phyloP scores from a whole-genome alignment of 2,797 vertebrate genomes.

The Brotogeris chrysoptera region DNA sequence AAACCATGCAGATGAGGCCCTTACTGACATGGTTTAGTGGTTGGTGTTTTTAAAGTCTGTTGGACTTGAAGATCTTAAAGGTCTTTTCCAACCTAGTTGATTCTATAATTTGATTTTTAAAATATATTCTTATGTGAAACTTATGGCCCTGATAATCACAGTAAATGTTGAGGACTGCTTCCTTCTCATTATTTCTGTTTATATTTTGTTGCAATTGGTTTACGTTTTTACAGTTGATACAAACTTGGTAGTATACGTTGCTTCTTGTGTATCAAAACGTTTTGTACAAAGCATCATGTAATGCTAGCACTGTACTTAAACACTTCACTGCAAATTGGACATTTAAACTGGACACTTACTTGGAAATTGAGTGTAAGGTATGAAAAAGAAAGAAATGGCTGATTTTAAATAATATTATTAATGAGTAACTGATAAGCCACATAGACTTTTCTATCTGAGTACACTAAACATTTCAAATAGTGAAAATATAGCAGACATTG shows the following conservation, averaged over 20 bases:
- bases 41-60: background rate
- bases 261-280: background rate
- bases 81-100: background rate
- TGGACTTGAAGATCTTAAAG: background rate
- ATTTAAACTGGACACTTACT: background rate
- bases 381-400: background rate
- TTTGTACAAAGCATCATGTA: background rate
- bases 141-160: background rate
- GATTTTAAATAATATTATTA: background rate
- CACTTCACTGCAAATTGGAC: background rate
- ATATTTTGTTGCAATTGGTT: background rate
- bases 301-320: background rate
- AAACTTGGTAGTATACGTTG: background rate
- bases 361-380: background rate
- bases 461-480: background rate
- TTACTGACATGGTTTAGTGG: background rate
- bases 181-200: background rate
- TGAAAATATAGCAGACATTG: background rate
- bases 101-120: background rate
- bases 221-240: background rate
- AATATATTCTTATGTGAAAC: background rate
- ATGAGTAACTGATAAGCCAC: background rate
- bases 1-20: background rate
- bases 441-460: background rate
- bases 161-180: background rate